Evolutionary conservation across 2,888 invertebrate genomes (phyloP).

Genomic region (Meandrusa payeni): DNA sequence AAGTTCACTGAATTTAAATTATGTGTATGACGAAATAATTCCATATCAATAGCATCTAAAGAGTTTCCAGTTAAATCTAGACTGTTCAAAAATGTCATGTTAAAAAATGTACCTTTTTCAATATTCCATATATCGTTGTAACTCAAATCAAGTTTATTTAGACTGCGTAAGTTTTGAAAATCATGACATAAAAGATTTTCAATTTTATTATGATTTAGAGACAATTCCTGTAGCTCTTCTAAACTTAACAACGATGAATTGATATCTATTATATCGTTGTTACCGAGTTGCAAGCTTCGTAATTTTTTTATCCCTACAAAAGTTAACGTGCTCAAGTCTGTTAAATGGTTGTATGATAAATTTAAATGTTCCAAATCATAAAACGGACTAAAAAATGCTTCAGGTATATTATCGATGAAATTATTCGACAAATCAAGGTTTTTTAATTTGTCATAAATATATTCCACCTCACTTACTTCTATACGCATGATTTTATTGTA

Average conservation of each 20-base stretch:
- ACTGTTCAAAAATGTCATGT: constrained; percentile 33
- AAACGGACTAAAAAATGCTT: constrained; percentile 28
- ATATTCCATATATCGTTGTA: constrained; percentile 42
- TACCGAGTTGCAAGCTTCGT: constrained; percentile 47
- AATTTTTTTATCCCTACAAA: constrained; percentile 44
- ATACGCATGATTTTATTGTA: constrained; percentile 46
- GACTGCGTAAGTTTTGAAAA: constrained; percentile 34
- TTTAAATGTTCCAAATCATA: constrained; percentile 10
- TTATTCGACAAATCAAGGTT: constrained; percentile 52
- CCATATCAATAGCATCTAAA: constrained; percentile 38
- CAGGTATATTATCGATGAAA: constrained; percentile 40
- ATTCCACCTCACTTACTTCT: constrained; percentile 22
- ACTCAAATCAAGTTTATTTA: constrained; percentile 44
- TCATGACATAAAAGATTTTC: constrained; percentile 37
- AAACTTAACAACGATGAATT: constrained; percentile 41
- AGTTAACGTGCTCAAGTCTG: background rate
- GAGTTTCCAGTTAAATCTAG: constrained; percentile 46
- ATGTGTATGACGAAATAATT: constrained; percentile 35
- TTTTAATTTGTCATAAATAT: constrained; percentile 34
- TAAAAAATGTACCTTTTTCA: constrained; percentile 38
- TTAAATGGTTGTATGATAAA: constrained; percentile 12
- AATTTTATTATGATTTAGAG: constrained; percentile 47
- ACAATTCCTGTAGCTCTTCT: constrained; percentile 38
- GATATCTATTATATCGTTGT: constrained; percentile 49
- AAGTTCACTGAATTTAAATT: constrained; percentile 40